Base-by-base conservation (phyloP, 1,140 invertebrate species). In the Drosophila novamexicana region DNA sequence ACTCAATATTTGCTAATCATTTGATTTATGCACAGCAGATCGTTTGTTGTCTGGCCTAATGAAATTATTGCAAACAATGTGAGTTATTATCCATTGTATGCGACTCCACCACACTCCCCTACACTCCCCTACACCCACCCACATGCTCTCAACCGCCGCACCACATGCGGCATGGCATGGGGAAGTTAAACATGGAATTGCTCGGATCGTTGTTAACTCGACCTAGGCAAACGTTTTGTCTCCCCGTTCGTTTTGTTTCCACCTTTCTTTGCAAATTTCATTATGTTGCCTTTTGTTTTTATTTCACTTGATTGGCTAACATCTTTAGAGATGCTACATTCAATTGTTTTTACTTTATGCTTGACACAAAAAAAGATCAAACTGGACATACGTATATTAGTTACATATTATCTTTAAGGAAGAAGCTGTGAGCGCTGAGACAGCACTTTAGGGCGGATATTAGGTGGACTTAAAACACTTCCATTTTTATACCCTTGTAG, bases 11-110 rank as follows among this genome's bases (percentile, higher is more conserved):
- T 65, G 69, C 62, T 49, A 66, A 76, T 72, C 64, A 71, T 52
- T 67, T 77, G 63, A 78, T 78, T 70, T 75, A 82, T 83, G 75
- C 63, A 79, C 80, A 81, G 66, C 73, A 73, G 67, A 75, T 70
- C 73, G 57, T 64, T 53, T 58, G 75, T 79, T 75, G 81, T 71
- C 71, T 63, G 37, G 52, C 69, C 44, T 63, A 59, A 83, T 72
- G 71, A 79, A 72, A 82, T 82, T 80, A 78, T 52, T 56, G 66
- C 65, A 79, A 65, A 71, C 67, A 67, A 74, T 66, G 44, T 62
- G 50, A 61, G 37, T 53, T 59, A 59, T 66, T 56, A 64, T 49
- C 52, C 29, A 62, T 69, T 69, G 65, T 68, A 4, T 59, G 7
- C 42, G 29, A 45, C 54, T 36, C 32, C 50, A 8, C 10, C 7